Percentiles rank a stretch among this genome's conserved stretches.
Evolutionary conservation across 2,113 vertebrate genomes (phyloP).

Genomic region (Amblyornis subalaris): DNA sequence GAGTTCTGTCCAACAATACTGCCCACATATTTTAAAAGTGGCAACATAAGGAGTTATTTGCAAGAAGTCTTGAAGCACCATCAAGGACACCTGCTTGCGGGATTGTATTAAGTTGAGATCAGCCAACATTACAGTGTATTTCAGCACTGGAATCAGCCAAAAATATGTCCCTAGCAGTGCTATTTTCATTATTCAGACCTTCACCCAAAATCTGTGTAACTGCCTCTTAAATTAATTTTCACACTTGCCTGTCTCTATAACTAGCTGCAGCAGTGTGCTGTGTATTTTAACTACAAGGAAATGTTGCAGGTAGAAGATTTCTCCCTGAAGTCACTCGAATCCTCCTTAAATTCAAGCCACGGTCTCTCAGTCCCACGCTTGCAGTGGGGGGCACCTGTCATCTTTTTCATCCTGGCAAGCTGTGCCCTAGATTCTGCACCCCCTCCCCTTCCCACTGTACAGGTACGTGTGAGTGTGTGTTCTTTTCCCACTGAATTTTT

Average conservation of each 20-base stretch:
- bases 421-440: slow-evolving; percentile 30
- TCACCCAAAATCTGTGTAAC: slow-evolving; percentile 60
- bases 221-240: slow-evolving; percentile 57
- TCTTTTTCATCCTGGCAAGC: slow-evolving; percentile 32
- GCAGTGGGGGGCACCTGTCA: slow-evolving; percentile 43
- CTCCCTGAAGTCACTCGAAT: slow-evolving; percentile 44
- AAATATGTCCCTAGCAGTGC: slow-evolving; percentile 62
- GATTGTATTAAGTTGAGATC: slow-evolving; percentile 53
- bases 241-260: slow-evolving; percentile 54
- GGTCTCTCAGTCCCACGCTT: slow-evolving; percentile 31
- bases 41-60: slow-evolving; percentile 61
- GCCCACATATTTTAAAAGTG: slow-evolving; percentile 55
- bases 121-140: slow-evolving; percentile 50
- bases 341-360: slow-evolving; percentile 49
- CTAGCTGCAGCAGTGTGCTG: slow-evolving; percentile 11
- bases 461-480: background rate
- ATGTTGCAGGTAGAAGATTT: slow-evolving; percentile 41
- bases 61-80: slow-evolving; percentile 62
- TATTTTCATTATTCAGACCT: slow-evolving; percentile 65
- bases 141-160: slow-evolving; percentile 59
- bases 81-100: slow-evolving; percentile 59
- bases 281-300: slow-evolving; percentile 52
- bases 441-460: background rate
- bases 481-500: slow-evolving; percentile 48
- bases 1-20: slow-evolving; percentile 43